These are phyloP conservation scores for Tachina lurida DNA, from an alignment of 2,888 invertebrate genomes.

Conservation along the genomic window DNA sequence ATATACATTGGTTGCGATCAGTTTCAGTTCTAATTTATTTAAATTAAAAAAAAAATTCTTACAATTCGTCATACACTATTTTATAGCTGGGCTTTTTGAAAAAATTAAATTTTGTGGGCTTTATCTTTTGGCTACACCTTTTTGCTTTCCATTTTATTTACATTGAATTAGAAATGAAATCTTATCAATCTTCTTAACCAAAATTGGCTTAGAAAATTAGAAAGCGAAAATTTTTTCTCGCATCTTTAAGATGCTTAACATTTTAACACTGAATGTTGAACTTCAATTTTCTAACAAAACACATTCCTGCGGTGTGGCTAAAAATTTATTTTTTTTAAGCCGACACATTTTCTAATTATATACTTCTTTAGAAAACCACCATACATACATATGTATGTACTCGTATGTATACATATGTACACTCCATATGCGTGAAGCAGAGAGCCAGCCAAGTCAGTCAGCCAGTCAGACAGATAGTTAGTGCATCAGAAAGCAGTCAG, in stretches of 20 bases:
- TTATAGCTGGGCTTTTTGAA: too few species aligned
- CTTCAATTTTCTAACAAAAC: constrained; percentile 27
- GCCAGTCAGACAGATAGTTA: not conserved
- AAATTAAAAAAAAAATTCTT: too few species aligned
- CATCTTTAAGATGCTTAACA: constrained; percentile 58
- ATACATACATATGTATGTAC: not conserved
- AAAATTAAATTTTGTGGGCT: not conserved
- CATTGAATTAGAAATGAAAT: not conserved
- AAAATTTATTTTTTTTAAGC: constrained; percentile 53
- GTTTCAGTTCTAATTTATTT: too few species aligned
- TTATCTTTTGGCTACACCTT: not conserved
- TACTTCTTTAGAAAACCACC: constrained; percentile 36
- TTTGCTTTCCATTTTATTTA: not conserved
- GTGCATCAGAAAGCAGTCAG: constrained; percentile 15
- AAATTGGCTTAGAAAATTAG: constrained; percentile 65
- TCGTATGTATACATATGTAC: not conserved
- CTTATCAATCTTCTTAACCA: constrained; percentile 37
- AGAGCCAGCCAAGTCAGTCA: constrained; percentile 6
- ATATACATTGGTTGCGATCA: too few species aligned
- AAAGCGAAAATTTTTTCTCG: constrained; percentile 70
- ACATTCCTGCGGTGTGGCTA: constrained; percentile 60
- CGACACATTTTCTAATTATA: constrained; percentile 69
- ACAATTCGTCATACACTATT: too few species aligned
- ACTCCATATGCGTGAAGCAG: constrained; percentile 14
- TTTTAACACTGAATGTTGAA: constrained; percentile 40